phyloP scores from a whole-genome alignment of 2,797 vertebrate species.

The Galagoides demidoff region DNA sequence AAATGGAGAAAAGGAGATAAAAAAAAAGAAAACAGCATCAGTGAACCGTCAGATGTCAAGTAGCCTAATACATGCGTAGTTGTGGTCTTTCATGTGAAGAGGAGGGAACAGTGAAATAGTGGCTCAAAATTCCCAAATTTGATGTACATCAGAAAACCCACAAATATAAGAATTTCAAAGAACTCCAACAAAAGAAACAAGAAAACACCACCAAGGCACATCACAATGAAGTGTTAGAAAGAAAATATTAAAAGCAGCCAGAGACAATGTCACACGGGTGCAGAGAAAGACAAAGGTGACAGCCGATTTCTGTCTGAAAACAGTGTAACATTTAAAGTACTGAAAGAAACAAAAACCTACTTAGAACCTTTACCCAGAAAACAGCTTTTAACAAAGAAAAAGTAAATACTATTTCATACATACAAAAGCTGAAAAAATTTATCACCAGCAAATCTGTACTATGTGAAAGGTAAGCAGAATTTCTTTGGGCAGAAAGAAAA shows the following conservation, averaged over 20 bases:
- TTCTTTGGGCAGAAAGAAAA: slow-evolving; percentile 52
- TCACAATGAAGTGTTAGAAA: background rate
- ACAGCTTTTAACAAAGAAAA: slow-evolving; percentile 22
- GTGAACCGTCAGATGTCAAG: background rate
- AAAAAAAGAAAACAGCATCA: background rate
- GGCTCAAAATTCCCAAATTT: slow-evolving; percentile 8
- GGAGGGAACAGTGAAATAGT: background rate
- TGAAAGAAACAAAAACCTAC: background rate
- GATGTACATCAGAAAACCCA: background rate
- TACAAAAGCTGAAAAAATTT: background rate
- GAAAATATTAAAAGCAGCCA: slow-evolving; percentile 10
- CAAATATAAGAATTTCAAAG: slow-evolving; percentile 33
- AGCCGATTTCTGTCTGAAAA: slow-evolving; percentile 44
- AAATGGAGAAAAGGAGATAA: background rate
- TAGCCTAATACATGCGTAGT: background rate
- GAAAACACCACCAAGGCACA: background rate
- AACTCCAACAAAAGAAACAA: background rate
- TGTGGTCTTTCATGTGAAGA: background rate
- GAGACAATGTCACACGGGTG: background rate
- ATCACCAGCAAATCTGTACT: background rate
- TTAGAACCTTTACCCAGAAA: slow-evolving; percentile 34
- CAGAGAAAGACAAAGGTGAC: background rate
- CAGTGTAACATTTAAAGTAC: slow-evolving; percentile 31
- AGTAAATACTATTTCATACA: background rate
- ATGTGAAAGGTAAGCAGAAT: background rate